Percentiles rank a stretch among this genome's conserved stretches.
Evolutionary conservation across 1,140 invertebrate species (phyloP).

Genomic region (Aphelenchoides fujianensis): DNA sequence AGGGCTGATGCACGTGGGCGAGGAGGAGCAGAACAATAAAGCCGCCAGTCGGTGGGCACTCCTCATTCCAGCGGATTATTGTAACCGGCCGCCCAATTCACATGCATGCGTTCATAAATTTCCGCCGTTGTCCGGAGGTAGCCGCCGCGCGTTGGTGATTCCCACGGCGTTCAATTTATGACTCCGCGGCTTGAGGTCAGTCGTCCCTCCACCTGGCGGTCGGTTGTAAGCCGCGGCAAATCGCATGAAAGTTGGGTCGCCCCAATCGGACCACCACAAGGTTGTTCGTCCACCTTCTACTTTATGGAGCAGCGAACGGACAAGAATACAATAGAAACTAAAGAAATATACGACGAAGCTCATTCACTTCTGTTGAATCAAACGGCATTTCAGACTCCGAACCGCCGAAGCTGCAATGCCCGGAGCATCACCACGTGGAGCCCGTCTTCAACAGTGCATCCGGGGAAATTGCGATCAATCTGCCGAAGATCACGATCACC

Average conservation of each 20-base stretch:
- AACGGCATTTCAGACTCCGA: slow-evolving; percentile 1
- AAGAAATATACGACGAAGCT: too few species aligned
- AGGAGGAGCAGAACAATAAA: too few species aligned
- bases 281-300: background rate
- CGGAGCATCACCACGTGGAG: slow-evolving; percentile 11
- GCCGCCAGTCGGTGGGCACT: too few species aligned
- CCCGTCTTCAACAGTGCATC: background rate
- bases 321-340: too few species aligned
- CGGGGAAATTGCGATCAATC: slow-evolving; percentile 5
- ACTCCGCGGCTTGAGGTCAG: background rate
- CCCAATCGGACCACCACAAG: background rate
- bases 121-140: background rate
- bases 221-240: too few species aligned
- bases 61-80: too few species aligned
- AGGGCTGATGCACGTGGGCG: too few species aligned
- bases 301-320: background rate
- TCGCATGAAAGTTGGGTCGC: slow-evolving; percentile 5
- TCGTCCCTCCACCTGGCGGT: too few species aligned
- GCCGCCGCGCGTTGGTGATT: background rate
- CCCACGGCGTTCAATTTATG: slow-evolving; percentile 1
- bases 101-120: too few species aligned
- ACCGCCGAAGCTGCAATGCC: background rate
- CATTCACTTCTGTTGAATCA: too few species aligned
- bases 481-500: background rate
- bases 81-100: background rate